phyloP scores from a whole-genome alignment of 2,797 vertebrate species.

The Urophycis tenuis region DNA sequence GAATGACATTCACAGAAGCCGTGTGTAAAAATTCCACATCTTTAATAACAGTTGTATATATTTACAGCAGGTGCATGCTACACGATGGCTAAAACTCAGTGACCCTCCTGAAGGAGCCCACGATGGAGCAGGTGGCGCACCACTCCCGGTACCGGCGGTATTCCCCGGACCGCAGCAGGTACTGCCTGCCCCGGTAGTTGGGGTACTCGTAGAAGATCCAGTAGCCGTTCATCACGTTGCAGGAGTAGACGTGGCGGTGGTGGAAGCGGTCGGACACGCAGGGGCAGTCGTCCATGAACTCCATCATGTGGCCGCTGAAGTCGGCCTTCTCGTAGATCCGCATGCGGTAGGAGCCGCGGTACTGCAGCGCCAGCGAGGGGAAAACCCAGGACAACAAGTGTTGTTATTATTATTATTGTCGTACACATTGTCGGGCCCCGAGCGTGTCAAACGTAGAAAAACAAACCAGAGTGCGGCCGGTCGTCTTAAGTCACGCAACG shows the following conservation, averaged over 20 bases:
- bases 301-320: conserved; percentile 77
- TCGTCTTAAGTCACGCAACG: no score
- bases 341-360: conserved; percentile 73
- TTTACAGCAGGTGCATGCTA: conserved; percentile 61
- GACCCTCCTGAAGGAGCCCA: conserved; percentile 76
- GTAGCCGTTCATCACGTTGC: conserved; percentile 75
- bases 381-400: neutral
- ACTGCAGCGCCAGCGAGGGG: conserved; percentile 49
- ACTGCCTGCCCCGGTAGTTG: conserved; percentile 75
- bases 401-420: neutral
- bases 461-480: neutral
- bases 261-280: conserved; percentile 79
- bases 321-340: conserved; percentile 76
- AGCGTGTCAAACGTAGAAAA: neutral
- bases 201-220: conserved; percentile 81
- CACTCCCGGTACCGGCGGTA: conserved; percentile 76
- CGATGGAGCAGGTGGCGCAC: conserved; percentile 73
- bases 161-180: conserved; percentile 72
- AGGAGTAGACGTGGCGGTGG: conserved; percentile 75
- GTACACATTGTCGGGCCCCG: neutral
- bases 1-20: conserved; percentile 23
- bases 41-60: conserved; percentile 68
- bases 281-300: conserved; percentile 77
- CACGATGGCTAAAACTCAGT: conserved; percentile 70
- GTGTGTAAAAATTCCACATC: conserved; percentile 64